Percentiles rank a stretch among this genome's conserved stretches.
Evolutionary conservation across 1,140 invertebrate species (phyloP).

Genomic region (Danaus melanippus): DNA sequence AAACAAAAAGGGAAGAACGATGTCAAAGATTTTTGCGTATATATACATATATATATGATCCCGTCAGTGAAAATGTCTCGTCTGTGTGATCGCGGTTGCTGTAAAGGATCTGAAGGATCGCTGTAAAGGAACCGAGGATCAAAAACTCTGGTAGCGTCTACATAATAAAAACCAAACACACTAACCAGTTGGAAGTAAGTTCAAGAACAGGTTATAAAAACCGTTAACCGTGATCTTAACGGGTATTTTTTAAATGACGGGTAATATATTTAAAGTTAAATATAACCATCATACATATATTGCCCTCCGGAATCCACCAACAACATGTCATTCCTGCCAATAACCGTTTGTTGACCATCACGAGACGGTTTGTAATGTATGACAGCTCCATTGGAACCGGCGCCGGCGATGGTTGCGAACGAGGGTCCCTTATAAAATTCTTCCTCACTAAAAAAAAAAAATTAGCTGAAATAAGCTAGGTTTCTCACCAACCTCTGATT

Average conservation of each 20-base stretch:
- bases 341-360: slow-evolving; percentile 78
- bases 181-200: not conserved
- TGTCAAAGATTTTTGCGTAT: too few species aligned
- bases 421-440: slow-evolving; percentile 88
- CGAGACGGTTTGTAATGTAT: slow-evolving; percentile 90
- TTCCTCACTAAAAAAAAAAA: slow-evolving; percentile 62
- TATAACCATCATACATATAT: slow-evolving; percentile 28
- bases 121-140: too few species aligned
- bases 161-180: not conserved
- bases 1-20: too few species aligned
- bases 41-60: too few species aligned
- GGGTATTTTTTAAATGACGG: too few species aligned
- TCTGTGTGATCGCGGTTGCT: too few species aligned
- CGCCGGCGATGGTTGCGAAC: slow-evolving; percentile 94
- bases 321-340: slow-evolving; percentile 85
- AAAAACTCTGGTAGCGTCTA: not conserved
- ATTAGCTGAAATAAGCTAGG: too few species aligned
- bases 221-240: too few species aligned
- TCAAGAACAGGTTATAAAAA: too few species aligned
- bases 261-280: too few species aligned
- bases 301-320: slow-evolving; percentile 94
- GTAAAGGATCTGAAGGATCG: too few species aligned
- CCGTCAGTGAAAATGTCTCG: too few species aligned
- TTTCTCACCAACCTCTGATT: not conserved
- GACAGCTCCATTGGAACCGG: slow-evolving; percentile 92